Evolutionary conservation across 2,797 vertebrate genomes (phyloP).

Genomic region (Kryptopterus vitreolus): DNA sequence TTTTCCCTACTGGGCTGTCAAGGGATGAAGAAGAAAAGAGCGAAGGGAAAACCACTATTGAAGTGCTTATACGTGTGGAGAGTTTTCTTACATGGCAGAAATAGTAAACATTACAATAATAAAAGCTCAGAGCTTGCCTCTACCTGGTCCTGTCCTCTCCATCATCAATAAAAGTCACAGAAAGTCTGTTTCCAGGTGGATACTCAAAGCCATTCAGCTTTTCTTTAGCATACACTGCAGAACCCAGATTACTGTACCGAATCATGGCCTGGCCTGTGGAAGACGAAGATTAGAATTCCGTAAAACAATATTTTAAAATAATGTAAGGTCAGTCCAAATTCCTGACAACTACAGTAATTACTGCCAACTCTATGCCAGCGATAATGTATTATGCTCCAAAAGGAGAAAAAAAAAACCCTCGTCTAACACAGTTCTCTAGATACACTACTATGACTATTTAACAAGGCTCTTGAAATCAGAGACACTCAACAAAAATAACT

Average conservation of each 20-base stretch:
- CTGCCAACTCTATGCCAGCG: background rate
- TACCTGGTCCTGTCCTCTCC: constrained; percentile 89
- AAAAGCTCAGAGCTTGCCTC: constrained; percentile 48
- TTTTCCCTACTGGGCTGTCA: constrained; percentile 85
- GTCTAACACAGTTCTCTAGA: background rate
- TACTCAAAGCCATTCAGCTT: constrained; percentile 94
- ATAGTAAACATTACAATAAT: background rate
- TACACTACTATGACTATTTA: background rate
- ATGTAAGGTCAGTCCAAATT: background rate
- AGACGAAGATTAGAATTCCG: background rate
- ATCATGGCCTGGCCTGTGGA: constrained; percentile 84
- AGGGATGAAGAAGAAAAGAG: background rate
- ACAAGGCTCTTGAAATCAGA: background rate
- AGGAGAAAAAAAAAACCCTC: background rate
- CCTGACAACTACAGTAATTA: too few species aligned
- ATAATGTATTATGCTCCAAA: background rate
- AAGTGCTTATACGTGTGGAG: background rate
- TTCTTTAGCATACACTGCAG: constrained; percentile 92
- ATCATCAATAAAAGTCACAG: constrained; percentile 84
- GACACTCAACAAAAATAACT: background rate
- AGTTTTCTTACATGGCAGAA: background rate
- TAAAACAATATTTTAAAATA: background rate
- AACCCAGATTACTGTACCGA: constrained; percentile 89
- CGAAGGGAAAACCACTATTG: constrained; percentile 7
- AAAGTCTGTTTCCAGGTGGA: constrained; percentile 89